Evolutionary conservation across 2,888 invertebrate genomes (phyloP).

Genomic region (Onchidella celtica): DNA sequence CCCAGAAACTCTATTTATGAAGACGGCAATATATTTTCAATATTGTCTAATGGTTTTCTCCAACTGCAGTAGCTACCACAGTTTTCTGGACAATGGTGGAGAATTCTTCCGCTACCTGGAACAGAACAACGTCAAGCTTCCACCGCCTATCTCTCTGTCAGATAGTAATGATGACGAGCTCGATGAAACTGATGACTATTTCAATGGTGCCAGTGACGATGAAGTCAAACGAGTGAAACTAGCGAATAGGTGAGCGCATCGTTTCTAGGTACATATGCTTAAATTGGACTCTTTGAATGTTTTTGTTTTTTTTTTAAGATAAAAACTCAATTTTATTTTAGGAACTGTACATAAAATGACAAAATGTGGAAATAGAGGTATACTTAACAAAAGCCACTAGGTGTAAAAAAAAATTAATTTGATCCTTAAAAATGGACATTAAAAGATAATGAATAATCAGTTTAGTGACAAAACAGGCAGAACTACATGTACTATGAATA

Average conservation of each 20-base stretch:
- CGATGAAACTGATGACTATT: background rate
- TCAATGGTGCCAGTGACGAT: background rate
- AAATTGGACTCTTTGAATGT: too few species aligned
- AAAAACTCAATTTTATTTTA: too few species aligned
- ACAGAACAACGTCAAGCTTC: conserved; percentile 28
- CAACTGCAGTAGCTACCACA: conserved; percentile 5
- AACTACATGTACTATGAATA: too few species aligned
- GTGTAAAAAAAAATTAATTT: too few species aligned
- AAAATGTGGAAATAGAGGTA: too few species aligned
- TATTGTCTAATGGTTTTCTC: background rate
- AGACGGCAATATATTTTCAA: background rate
- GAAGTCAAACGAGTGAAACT: background rate
- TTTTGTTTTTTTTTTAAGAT: too few species aligned
- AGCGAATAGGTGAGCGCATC: background rate
- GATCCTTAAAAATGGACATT: too few species aligned
- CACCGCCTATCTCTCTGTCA: conserved; percentile 27
- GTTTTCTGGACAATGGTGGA: conserved; percentile 30
- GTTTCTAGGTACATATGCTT: background rate
- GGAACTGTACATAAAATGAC: too few species aligned
- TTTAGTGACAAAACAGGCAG: too few species aligned
- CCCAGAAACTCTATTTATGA: too few species aligned
- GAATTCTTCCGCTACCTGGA: conserved; percentile 37
- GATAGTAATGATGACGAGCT: background rate
- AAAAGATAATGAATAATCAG: too few species aligned
- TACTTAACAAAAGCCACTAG: too few species aligned